A percentile compares a stretch with the other conserved stretches of the same genome.
Conservation (phyloP, 1,140 invertebrate genomes). For the Microplitis mediator region DNA sequence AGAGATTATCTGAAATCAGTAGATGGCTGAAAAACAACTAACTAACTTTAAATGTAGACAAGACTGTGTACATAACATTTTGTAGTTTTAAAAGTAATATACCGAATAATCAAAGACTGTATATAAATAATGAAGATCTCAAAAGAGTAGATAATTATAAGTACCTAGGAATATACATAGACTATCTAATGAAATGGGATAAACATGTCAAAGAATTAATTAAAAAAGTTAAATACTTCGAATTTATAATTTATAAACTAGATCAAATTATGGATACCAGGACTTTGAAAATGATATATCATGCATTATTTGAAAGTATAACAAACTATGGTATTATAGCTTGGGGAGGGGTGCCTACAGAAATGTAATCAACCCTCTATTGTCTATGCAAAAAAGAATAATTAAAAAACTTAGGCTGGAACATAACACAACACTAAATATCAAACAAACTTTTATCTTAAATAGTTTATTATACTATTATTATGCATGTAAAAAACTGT, state of each 20-base stretch:
- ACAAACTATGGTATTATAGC: too few species aligned
- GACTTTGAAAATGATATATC: not conserved
- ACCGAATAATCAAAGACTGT: too few species aligned
- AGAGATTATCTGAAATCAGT: not conserved
- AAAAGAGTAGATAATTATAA: not conserved
- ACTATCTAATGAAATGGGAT: not conserved
- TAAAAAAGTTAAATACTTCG: not conserved
- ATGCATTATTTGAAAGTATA: too few species aligned
- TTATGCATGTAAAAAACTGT: not conserved
- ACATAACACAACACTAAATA: too few species aligned
- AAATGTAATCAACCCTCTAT: too few species aligned
- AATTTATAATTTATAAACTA: not conserved
- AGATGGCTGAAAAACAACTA: not conserved
- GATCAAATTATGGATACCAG: not conserved
- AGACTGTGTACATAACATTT: not conserved
- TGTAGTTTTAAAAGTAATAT: not conserved
- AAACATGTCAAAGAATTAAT: not conserved
- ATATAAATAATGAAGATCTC: too few species aligned
- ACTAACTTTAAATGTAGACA: not conserved
- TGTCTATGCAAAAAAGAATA: too few species aligned
- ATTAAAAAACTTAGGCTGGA: too few species aligned
- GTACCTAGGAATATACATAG: not conserved
- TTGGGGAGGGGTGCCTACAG: too few species aligned
- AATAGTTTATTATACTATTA: not conserved
- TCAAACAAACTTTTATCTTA: not conserved